Percentiles rank a stretch among this genome's conserved stretches.
Conservation (phyloP, 2,113 vertebrate genomes). For the Hemiscyllium ocellatum region DNA sequence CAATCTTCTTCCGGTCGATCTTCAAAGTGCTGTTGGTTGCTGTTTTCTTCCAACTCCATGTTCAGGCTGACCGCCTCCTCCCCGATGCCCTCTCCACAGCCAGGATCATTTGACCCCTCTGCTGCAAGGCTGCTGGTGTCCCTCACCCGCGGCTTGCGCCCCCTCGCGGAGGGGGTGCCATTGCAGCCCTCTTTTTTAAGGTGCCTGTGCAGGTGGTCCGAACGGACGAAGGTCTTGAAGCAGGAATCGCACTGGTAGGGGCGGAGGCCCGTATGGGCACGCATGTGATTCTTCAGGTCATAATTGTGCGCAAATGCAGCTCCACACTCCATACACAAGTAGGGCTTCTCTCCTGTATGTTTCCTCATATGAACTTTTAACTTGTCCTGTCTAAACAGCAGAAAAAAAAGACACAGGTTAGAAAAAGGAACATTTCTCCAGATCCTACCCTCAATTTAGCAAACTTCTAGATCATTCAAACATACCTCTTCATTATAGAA, state of each 20-base stretch:
- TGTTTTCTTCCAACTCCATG: slow-evolving; percentile 41
- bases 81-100: background rate
- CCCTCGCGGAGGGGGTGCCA: slow-evolving; percentile 80
- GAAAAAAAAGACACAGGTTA: slow-evolving; percentile 3
- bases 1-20: slow-evolving; percentile 41
- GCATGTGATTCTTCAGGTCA: slow-evolving; percentile 99
- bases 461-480: background rate
- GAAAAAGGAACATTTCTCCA: background rate
- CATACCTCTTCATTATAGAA: background rate
- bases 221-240: slow-evolving; percentile 96
- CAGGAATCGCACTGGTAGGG: slow-evolving; percentile 97
- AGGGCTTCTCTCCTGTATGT: slow-evolving; percentile 96
- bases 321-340: slow-evolving; percentile 91
- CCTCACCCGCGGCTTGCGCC: slow-evolving; percentile 78
- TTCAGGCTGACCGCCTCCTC: background rate
- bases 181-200: slow-evolving; percentile 98
- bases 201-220: slow-evolving; percentile 95
- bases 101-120: background rate
- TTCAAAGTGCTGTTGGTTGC: slow-evolving; percentile 59
- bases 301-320: slow-evolving; percentile 97
- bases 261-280: slow-evolving; percentile 91
- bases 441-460: background rate
- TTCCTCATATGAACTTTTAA: slow-evolving; percentile 98
- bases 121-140: slow-evolving; percentile 48
- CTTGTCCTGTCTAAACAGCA: slow-evolving; percentile 85